phyloP scores from a whole-genome alignment of 2,797 vertebrate species.

The Macroramphosus scolopax region DNA sequence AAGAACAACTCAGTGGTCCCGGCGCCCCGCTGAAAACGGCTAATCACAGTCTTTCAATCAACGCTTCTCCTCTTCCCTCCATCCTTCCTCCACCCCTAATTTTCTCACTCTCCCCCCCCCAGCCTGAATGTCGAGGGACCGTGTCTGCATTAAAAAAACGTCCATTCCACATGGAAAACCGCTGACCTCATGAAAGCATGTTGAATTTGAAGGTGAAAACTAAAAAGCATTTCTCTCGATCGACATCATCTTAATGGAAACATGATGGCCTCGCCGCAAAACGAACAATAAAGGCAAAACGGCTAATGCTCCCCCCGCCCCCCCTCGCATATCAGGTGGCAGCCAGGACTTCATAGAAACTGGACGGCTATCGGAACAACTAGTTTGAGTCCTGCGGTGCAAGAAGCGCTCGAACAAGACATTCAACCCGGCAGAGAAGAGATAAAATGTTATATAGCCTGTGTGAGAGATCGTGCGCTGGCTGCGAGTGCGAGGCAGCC shows the following conservation, averaged over 20 bases:
- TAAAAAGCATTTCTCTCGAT: slow-evolving; percentile 74
- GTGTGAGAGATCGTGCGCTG: slow-evolving; percentile 31
- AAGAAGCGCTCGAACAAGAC: slow-evolving; percentile 20
- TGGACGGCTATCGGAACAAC: slow-evolving; percentile 6
- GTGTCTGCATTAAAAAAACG: slow-evolving; percentile 68
- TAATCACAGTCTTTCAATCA: slow-evolving; percentile 78
- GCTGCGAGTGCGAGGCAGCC: slow-evolving; percentile 28
- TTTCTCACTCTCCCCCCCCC: slow-evolving; percentile 49
- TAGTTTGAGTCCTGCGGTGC: slow-evolving; percentile 25
- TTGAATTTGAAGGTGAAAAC: slow-evolving; percentile 78
- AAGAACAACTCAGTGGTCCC: slow-evolving; percentile 64
- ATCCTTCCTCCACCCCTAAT: slow-evolving; percentile 33
- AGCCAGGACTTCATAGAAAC: slow-evolving; percentile 26
- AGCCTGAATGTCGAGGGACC: slow-evolving; percentile 67
- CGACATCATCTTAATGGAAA: slow-evolving; percentile 76
- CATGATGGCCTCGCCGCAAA: slow-evolving; percentile 59
- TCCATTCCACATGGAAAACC: slow-evolving; percentile 70
- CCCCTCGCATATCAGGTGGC: slow-evolving; percentile 10
- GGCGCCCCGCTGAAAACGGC: slow-evolving; percentile 60
- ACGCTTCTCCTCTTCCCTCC: slow-evolving; percentile 36
- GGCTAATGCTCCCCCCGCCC: too few species aligned
- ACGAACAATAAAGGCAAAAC: slow-evolving; percentile 65
- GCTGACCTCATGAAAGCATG: slow-evolving; percentile 75
- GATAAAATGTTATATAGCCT: slow-evolving; percentile 35
- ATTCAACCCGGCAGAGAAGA: slow-evolving; percentile 8